Percentiles rank a stretch among this genome's conserved stretches.
phyloP scores from a whole-genome alignment of 2,113 vertebrate species.

The Oryzias javanicus region DNA sequence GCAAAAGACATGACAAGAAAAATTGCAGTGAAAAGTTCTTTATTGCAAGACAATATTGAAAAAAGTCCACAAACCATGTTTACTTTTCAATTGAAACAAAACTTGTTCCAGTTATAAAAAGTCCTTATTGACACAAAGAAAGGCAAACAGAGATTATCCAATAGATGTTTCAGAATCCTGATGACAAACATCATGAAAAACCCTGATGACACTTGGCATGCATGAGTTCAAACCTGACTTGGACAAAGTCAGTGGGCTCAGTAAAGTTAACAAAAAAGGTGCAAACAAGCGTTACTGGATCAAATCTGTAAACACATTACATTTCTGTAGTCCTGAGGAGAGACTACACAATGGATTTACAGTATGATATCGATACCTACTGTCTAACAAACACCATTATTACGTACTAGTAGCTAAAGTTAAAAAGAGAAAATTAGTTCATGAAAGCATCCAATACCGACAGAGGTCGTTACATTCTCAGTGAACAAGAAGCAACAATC shows the following conservation, averaged over 20 bases:
- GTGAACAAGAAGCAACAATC: conserved; percentile 13
- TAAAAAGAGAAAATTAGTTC: conserved; percentile 23
- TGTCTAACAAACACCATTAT: conserved; percentile 27
- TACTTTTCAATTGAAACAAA: conserved; percentile 31
- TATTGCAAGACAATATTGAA: conserved; percentile 68
- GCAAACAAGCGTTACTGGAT: conserved; percentile 45
- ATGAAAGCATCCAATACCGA: conserved; percentile 30
- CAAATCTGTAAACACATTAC: conserved; percentile 7
- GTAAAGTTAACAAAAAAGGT: conserved; percentile 25
- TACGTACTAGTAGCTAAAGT: conserved; percentile 18
- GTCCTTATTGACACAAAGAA: conserved; percentile 20
- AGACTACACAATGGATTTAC: conserved; percentile 32
- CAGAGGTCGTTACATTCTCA: conserved; percentile 5
- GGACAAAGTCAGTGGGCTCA: conserved; percentile 5
- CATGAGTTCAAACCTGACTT: conserved; percentile 23
- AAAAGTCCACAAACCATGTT: conserved; percentile 42
- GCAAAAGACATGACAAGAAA: background rate
- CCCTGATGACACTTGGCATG: conserved; percentile 36
- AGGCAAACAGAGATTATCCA: conserved; percentile 27
- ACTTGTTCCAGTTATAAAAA: conserved; percentile 60
- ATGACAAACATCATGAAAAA: conserved; percentile 26
- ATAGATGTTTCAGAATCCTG: too few relatives aligned
- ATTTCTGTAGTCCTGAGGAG: conserved; percentile 52
- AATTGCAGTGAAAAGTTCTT: conserved; percentile 51
- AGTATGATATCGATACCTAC: conserved; percentile 54